A percentile compares a stretch with the other conserved stretches of the same genome.
Evolutionary conservation across 2,113 vertebrate genomes (phyloP).

Genomic region (Cathartes aura): DNA sequence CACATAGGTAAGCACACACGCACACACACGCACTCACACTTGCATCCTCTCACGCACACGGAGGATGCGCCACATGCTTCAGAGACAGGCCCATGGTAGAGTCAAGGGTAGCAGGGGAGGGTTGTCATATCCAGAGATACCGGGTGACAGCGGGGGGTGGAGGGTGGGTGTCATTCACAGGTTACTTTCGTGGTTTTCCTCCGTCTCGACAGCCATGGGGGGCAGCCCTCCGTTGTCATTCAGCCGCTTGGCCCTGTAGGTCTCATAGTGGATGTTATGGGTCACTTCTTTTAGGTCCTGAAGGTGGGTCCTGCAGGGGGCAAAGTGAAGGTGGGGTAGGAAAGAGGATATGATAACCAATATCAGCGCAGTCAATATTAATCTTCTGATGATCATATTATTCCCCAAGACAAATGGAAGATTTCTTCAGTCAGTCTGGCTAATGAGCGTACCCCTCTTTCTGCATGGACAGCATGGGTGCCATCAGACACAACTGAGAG

Average conservation of each 20-base stretch:
- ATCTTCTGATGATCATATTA: not conserved
- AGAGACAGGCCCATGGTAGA: slow-evolving; percentile 58
- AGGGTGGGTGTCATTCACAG: slow-evolving; percentile 76
- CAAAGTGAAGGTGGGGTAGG: not conserved
- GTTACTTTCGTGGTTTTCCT: slow-evolving; percentile 88
- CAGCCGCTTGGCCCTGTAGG: slow-evolving; percentile 94
- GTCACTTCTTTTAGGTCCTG: slow-evolving; percentile 98
- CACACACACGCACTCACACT: not conserved
- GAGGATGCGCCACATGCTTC: slow-evolving; percentile 56
- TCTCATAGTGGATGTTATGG: slow-evolving; percentile 98
- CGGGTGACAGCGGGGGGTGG: not conserved
- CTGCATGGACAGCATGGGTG: not conserved
- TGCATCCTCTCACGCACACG: not conserved
- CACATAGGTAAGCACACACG: not conserved
- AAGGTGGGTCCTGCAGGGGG: slow-evolving; percentile 87
- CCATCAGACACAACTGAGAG: not conserved
- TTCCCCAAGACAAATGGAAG: not conserved
- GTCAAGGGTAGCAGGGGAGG: slow-evolving; percentile 51
- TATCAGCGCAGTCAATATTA: not conserved
- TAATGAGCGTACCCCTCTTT: not conserved
- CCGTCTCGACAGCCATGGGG: slow-evolving; percentile 82
- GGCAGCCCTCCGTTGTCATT: slow-evolving; percentile 94
- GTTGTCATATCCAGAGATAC: slow-evolving; percentile 15
- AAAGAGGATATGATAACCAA: not conserved
- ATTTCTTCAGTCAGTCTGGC: not conserved